These are phyloP conservation scores for Pseudomyrmex dendroicus DNA, from an alignment of 1,140 invertebrate species.

Conservation along the genomic window DNA sequence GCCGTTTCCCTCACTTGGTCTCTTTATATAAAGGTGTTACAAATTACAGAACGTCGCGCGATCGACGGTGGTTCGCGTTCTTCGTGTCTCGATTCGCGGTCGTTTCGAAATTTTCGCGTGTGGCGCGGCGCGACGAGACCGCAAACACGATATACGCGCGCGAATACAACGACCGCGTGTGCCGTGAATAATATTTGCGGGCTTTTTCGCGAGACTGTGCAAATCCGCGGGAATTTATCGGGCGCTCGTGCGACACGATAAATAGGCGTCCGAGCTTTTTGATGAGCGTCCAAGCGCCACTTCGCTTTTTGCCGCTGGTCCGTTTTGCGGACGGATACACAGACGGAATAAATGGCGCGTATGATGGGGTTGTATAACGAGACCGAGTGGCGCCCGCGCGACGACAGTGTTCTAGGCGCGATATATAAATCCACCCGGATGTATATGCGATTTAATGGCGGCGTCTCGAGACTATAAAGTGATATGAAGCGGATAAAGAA, in stretches of 20 bases:
- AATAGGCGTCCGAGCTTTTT: constrained; percentile 66
- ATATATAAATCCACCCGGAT: constrained; percentile 21
- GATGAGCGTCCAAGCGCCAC: constrained; percentile 54
- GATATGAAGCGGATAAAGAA: constrained; percentile 12
- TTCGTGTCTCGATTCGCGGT: constrained; percentile 37
- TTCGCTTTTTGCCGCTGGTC: not conserved
- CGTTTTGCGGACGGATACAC: constrained; percentile 29
- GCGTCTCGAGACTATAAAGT: constrained; percentile 44
- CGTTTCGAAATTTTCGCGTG: constrained; percentile 49
- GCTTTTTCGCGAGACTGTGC: constrained; percentile 50
- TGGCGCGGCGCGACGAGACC: not conserved
- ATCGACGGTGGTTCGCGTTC: not conserved
- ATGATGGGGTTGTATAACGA: constrained; percentile 43
- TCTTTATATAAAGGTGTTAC: not conserved
- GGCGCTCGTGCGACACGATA: constrained; percentile 62
- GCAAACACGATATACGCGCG: constrained; percentile 41
- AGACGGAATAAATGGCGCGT: constrained; percentile 50
- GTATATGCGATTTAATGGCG: constrained; percentile 38
- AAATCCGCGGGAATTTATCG: constrained; percentile 72
- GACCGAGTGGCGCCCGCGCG: constrained; percentile 33
- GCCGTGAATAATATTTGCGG: constrained; percentile 70
- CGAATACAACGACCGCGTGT: constrained; percentile 66
- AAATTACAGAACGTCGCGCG: constrained; percentile 3
- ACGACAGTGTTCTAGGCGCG: constrained; percentile 26
- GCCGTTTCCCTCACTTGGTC: not conserved